phyloP scores from a whole-genome alignment of 2,888 invertebrate genomes.

The Idaea straminata region DNA sequence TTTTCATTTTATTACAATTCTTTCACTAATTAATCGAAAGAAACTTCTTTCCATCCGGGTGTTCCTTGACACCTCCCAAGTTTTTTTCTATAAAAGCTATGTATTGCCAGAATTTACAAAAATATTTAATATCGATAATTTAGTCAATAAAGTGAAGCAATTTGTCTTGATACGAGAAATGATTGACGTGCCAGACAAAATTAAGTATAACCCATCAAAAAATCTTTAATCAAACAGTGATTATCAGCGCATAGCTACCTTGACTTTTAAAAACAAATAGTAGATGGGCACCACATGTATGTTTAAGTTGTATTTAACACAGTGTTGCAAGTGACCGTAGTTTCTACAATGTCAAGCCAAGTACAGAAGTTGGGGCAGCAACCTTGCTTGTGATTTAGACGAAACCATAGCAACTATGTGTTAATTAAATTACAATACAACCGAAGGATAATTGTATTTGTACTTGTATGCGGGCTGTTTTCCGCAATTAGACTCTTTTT shows the following conservation, averaged over 20 bases:
- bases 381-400: background rate
- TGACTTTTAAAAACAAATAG: conserved; percentile 46
- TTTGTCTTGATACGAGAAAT: background rate
- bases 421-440: background rate
- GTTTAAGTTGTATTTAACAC: conserved; percentile 10
- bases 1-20: too few relatives aligned
- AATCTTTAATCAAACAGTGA: conserved; percentile 1
- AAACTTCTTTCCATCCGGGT: too few relatives aligned
- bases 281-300: conserved; percentile 27
- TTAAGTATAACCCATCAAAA: background rate
- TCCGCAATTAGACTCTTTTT: too few relatives aligned
- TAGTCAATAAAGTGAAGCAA: background rate
- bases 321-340: conserved; percentile 21
- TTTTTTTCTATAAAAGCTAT: too few relatives aligned
- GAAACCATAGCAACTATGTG: background rate
- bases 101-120: too few relatives aligned
- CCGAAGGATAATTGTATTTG: background rate
- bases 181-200: background rate
- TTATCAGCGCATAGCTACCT: conserved; percentile 34
- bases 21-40: too few relatives aligned
- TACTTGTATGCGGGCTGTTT: too few relatives aligned
- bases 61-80: too few relatives aligned
- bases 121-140: background rate
- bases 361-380: background rate
- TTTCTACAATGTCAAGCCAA: conserved; percentile 14